Conservation (phyloP, 2,797 vertebrate genomes). For the Esox masquinongy region DNA sequence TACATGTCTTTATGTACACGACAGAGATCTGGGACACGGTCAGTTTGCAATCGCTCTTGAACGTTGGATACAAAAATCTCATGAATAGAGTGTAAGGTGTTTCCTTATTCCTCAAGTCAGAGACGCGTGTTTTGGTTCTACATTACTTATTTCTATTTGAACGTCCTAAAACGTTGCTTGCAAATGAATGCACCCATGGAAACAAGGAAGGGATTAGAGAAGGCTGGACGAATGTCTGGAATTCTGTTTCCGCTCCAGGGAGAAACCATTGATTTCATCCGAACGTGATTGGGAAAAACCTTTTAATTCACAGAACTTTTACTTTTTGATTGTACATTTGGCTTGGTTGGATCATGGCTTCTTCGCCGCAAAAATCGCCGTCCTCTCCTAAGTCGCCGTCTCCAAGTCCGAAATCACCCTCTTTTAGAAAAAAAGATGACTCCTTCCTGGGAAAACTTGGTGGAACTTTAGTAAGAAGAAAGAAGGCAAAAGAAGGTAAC, state of each 20-base stretch:
- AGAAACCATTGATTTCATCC: constrained; percentile 49
- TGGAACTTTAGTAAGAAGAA: constrained; percentile 90
- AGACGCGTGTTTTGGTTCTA: too few relatives aligned
- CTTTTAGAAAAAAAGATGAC: constrained; percentile 92
- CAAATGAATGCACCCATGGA: constrained; percentile 10
- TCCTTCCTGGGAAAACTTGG: constrained; percentile 95
- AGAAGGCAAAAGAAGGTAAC: constrained; percentile 95
- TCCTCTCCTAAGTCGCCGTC: constrained; percentile 88
- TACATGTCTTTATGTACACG: too few relatives aligned
- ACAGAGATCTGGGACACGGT: too few relatives aligned
- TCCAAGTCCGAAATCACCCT: constrained; percentile 89
- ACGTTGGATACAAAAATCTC: too few relatives aligned
- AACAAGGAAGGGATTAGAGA: constrained; percentile 40
- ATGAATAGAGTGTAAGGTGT: too few relatives aligned
- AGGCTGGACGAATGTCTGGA: constrained; percentile 76
- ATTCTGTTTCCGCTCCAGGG: constrained; percentile 94
- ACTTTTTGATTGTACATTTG: not conserved
- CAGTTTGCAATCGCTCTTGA: too few relatives aligned
- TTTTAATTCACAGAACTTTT: constrained; percentile 27
- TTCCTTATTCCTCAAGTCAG: too few relatives aligned
- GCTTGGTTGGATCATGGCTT: constrained; percentile 78
- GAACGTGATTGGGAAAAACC: constrained; percentile 8
- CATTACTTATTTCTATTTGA: too few relatives aligned
- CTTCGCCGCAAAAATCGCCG: constrained; percentile 92
- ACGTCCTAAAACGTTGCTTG: too few relatives aligned